Percentiles rank a stretch among this genome's conserved stretches.
Conservation (phyloP, 2,113 vertebrate genomes). For the Nansenia antarctica region DNA sequence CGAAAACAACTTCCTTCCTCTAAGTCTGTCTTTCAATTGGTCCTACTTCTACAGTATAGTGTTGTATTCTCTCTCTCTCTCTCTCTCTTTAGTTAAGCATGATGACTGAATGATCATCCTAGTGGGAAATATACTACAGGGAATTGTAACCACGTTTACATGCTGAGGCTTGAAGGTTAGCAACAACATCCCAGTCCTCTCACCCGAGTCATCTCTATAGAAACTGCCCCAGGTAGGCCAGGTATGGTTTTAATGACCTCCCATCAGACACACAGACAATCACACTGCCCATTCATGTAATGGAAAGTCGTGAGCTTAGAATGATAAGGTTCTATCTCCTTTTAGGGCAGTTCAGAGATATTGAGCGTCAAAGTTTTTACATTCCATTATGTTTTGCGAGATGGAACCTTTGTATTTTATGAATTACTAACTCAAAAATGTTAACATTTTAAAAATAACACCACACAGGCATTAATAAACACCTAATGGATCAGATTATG, state of each 20-base stretch:
- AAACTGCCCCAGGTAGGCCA: conserved; percentile 65
- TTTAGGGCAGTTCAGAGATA: no score
- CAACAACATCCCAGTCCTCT: conserved; percentile 48
- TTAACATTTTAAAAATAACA: no score
- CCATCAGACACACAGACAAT: no score
- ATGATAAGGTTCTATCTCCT: no score
- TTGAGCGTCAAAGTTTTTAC: no score
- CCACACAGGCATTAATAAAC: no score
- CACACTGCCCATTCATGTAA: no score
- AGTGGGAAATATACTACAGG: conserved; percentile 2
- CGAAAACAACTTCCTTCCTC: conserved; percentile 28
- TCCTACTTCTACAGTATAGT: conserved; percentile 10
- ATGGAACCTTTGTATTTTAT: no score
- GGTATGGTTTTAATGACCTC: conserved; percentile 67
- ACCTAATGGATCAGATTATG: no score
- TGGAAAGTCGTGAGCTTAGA: no score
- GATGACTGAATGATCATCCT: conserved; percentile 16
- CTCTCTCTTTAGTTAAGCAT: conserved; percentile 17
- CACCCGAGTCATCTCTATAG: conserved; percentile 69
- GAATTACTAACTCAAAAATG: no score
- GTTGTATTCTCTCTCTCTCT: conserved; percentile 17
- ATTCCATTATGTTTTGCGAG: no score
- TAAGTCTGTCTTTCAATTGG: conserved; percentile 36
- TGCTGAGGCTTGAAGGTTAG: conserved; percentile 67
- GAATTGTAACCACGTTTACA: conserved; percentile 53